A percentile compares a stretch with the other conserved stretches of the same genome.
Conservation (phyloP, 2,888 invertebrate species). For the Mylabris sibirica region DNA sequence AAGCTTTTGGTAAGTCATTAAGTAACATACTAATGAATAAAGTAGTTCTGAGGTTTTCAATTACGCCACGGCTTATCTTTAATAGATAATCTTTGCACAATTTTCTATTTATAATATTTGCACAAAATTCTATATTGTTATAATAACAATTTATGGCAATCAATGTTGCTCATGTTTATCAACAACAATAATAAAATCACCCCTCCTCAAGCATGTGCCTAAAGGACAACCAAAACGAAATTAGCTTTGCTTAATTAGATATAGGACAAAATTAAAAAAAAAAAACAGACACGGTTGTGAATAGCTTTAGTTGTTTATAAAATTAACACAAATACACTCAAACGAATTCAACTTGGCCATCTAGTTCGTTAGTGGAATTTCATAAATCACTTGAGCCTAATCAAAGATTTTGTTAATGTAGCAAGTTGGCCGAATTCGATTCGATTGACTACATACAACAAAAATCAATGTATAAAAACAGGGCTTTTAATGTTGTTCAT, state of each 20-base stretch:
- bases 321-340: not conserved
- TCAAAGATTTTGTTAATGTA: not conserved
- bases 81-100: too few relatives aligned
- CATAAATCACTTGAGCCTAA: not conserved
- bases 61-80: too few relatives aligned
- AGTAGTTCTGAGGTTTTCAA: too few relatives aligned
- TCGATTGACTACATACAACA: not conserved
- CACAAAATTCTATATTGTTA: not conserved
- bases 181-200: constrained; percentile 11
- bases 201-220: constrained; percentile 45
- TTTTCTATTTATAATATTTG: not conserved
- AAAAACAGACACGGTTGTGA: constrained; percentile 31
- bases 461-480: not conserved
- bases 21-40: too few relatives aligned
- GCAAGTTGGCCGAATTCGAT: not conserved
- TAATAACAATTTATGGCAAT: constrained; percentile 27
- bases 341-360: not conserved
- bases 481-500: not conserved
- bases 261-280: not conserved
- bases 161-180: constrained; percentile 34
- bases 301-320: constrained; percentile 30
- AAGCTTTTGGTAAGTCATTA: too few relatives aligned
- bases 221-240: constrained; percentile 17
- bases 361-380: too few relatives aligned
- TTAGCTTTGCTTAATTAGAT: constrained; percentile 31